These are phyloP conservation scores for Tangachromis dhanisi DNA, from an alignment of 2,113 vertebrate species.

Conservation along the genomic window DNA sequence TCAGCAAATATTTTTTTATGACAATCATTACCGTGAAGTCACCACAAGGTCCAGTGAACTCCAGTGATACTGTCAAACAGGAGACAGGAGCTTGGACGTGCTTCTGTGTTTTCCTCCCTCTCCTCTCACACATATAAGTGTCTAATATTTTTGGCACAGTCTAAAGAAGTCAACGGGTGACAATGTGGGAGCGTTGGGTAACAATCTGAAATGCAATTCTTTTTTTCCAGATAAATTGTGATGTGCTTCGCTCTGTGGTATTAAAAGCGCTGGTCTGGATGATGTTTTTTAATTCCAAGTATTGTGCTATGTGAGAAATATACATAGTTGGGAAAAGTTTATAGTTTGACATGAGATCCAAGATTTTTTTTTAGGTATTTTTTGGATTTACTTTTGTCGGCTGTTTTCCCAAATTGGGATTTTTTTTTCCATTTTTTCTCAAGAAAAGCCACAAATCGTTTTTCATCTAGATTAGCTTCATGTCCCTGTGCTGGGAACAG, in stretches of 20 bases:
- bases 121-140: background rate
- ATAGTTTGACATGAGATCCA: background rate
- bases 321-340: background rate
- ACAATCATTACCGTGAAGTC: slow-evolving; percentile 7
- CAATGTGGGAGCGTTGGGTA: background rate
- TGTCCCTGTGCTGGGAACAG: background rate
- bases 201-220: background rate
- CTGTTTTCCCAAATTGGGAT: background rate
- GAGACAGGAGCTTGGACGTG: slow-evolving; percentile 27
- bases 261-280: background rate
- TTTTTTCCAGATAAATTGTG: background rate
- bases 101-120: background rate
- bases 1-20: slow-evolving; percentile 27
- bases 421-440: background rate
- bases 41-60: slow-evolving; percentile 12
- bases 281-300: background rate
- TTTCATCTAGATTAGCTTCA: background rate
- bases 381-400: background rate
- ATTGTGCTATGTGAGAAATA: background rate
- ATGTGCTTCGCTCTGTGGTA: background rate
- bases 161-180: background rate
- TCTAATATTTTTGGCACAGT: background rate
- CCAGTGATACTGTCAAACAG: background rate
- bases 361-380: background rate
- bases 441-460: background rate